Conservation (phyloP, 2,888 invertebrate species). For the Campoletis raptor region DNA sequence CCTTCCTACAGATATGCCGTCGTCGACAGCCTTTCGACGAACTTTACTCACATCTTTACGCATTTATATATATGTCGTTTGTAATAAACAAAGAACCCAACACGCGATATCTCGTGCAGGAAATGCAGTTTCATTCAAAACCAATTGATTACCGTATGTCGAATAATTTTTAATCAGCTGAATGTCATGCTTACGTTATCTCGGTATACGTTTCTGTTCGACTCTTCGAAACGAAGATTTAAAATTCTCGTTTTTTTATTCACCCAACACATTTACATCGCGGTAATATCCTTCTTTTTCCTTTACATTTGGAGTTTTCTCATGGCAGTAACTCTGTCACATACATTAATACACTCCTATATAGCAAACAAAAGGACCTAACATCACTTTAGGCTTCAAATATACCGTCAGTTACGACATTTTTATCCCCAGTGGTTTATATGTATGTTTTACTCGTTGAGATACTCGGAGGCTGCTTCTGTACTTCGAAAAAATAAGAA, state of each 20-base stretch:
- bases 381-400: neutral
- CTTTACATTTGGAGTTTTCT: neutral
- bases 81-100: neutral
- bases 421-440: neutral
- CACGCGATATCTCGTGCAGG: neutral
- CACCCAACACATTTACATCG: conserved; percentile 41
- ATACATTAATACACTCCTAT: neutral
- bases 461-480: neutral
- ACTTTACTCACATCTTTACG: conserved; percentile 36
- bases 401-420: conserved; percentile 2
- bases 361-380: conserved; percentile 23
- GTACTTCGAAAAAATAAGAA: conserved; percentile 12
- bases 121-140: neutral
- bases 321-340: neutral
- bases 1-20: conserved; percentile 45
- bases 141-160: neutral
- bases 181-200: neutral
- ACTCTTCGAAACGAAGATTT: neutral
- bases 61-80: neutral
- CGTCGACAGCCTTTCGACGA: conserved; percentile 49
- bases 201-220: neutral
- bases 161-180: neutral
- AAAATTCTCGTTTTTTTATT: conserved; percentile 49
- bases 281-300: neutral
- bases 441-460: conserved; percentile 1